phyloP scores from a whole-genome alignment of 2,797 vertebrate genomes.

The Syngnathus acus region DNA sequence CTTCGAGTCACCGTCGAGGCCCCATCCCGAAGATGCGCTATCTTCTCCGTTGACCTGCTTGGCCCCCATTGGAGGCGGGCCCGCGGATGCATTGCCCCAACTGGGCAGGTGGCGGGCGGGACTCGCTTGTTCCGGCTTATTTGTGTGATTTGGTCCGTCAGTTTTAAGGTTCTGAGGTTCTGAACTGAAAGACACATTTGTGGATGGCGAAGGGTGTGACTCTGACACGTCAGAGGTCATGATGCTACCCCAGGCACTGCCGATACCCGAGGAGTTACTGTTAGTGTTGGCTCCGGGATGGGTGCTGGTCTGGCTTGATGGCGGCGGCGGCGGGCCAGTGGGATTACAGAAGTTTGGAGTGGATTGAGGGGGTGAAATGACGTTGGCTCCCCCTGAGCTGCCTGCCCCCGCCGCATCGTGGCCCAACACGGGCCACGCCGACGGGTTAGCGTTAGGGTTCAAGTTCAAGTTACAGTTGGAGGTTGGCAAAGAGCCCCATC shows the following conservation, averaged over 20 bases:
- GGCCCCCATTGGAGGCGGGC: conserved; percentile 78
- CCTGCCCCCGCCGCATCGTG: conserved; percentile 85
- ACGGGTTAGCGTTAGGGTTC: conserved; percentile 94
- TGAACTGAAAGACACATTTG: conserved; percentile 95
- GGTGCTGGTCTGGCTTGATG: conserved; percentile 58
- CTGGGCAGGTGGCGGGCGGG: conserved; percentile 83
- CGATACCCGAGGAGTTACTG: conserved; percentile 83
- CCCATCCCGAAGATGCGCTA: conserved; percentile 76
- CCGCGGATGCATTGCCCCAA: conserved; percentile 74
- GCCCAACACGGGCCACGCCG: conserved; percentile 94
- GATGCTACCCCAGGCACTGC: conserved; percentile 86
- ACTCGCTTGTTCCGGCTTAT: conserved; percentile 66
- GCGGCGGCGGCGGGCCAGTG: conserved; percentile 31
- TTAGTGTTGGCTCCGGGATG: conserved; percentile 69
- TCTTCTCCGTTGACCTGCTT: conserved; percentile 85
- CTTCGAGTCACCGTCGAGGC: conserved; percentile 80
- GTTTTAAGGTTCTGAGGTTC: conserved; percentile 99
- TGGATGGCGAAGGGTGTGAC: conserved; percentile 85
- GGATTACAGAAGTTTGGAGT: conserved; percentile 62
- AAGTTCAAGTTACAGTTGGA: conserved; percentile 97
- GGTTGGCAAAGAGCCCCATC: conserved; percentile 84
- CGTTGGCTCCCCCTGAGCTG: conserved; percentile 85
- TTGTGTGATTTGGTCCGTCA: conserved; percentile 99
- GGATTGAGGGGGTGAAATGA: conserved; percentile 66
- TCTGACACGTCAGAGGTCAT: conserved; percentile 75